Evolutionary conservation across 2,888 invertebrate species (phyloP).

Genomic region (Serrognathus titanus): DNA sequence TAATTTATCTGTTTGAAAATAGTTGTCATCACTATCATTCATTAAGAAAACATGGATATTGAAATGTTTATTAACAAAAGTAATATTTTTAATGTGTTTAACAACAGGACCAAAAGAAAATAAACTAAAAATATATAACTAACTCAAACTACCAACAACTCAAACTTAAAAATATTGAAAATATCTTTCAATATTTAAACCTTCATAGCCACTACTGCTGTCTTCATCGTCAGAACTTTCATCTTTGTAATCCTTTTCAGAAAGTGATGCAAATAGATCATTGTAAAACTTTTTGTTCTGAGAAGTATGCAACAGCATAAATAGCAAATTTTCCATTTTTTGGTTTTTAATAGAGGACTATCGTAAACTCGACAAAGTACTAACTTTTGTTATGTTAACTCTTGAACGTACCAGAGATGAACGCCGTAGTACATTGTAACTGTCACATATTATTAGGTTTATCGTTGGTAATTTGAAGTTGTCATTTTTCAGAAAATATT

Average conservation of each 20-base stretch:
- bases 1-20: too few relatives aligned
- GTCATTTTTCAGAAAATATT: not conserved
- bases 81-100: too few relatives aligned
- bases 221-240: not conserved
- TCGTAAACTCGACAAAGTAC: not conserved
- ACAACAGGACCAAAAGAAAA: too few relatives aligned
- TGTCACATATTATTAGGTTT: not conserved
- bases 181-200: too few relatives aligned
- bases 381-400: not conserved
- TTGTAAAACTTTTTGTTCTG: conserved; percentile 4
- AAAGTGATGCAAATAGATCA: conserved; percentile 2
- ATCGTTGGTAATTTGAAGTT: not conserved
- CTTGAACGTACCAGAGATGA: not conserved
- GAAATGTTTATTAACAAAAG: too few relatives aligned
- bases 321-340: not conserved
- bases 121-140: too few relatives aligned
- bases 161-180: too few relatives aligned
- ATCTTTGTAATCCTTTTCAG: not conserved
- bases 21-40: too few relatives aligned
- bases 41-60: too few relatives aligned
- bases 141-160: too few relatives aligned
- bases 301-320: conserved; percentile 1
- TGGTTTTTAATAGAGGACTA: not conserved
- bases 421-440: not conserved
- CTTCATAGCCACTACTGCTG: not conserved